Percentiles rank a stretch among this genome's conserved stretches.
Conservation (phyloP, 2,113 vertebrate genomes). For the Catharus minimus region DNA sequence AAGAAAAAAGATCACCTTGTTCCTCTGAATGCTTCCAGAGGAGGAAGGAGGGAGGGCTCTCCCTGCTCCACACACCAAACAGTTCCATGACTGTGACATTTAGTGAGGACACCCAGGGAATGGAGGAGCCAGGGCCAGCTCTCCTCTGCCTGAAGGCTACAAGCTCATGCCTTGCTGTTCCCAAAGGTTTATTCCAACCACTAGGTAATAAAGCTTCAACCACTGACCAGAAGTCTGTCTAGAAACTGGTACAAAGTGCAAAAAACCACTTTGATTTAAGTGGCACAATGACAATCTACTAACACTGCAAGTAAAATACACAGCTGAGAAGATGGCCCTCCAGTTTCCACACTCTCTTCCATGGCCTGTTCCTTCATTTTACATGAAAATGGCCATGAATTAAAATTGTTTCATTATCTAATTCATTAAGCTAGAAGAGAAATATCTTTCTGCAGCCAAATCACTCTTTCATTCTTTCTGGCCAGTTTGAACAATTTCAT, state of each 20-base stretch:
- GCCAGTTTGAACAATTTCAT: not conserved
- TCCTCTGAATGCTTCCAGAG: not conserved
- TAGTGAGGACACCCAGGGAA: not conserved
- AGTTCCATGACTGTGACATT: not conserved
- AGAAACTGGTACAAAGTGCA: not conserved
- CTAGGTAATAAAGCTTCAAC: not conserved
- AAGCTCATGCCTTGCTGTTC: not conserved
- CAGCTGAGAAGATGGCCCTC: not conserved
- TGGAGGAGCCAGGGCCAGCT: not conserved
- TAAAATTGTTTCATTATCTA: not conserved
- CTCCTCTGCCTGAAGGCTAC: not conserved
- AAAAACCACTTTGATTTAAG: not conserved
- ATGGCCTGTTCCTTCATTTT: not conserved
- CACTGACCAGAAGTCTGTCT: not conserved
- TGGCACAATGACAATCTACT: rapidly evolving
- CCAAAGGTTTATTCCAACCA: not conserved
- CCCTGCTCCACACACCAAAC: not conserved
- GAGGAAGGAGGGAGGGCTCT: not conserved
- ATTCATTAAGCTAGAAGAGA: not conserved
- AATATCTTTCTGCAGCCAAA: slow-evolving; percentile 3
- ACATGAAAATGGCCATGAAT: not conserved
- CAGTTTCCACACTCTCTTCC: not conserved
- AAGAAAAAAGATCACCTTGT: not conserved
- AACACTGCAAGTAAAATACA: not conserved
- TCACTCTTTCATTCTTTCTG: not conserved